Evolutionary conservation across 2,797 vertebrate genomes (phyloP).

Genomic region (Podargus strigoides): DNA sequence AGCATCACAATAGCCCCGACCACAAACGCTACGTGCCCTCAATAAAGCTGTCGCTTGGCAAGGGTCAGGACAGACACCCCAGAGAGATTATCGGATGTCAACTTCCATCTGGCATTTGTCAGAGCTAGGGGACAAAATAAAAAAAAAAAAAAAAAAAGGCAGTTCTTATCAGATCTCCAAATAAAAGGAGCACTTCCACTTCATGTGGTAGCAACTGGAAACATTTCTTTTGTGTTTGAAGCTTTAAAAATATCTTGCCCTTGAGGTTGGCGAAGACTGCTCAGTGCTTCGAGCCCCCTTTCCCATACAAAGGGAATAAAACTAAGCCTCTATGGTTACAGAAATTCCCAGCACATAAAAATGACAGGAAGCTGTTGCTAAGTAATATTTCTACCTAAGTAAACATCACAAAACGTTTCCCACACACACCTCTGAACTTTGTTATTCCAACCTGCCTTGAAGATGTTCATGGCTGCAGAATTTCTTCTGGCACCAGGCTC

Average conservation of each 20-base stretch:
- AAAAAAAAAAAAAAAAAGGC: not conserved
- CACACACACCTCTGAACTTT: conserved; percentile 61
- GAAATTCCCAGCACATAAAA: conserved; percentile 68
- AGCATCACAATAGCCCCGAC: not conserved
- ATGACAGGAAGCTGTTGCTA: conserved; percentile 67
- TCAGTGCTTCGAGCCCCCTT: not conserved
- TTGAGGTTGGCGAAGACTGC: not conserved
- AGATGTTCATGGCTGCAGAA: not conserved
- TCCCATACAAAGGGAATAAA: conserved; percentile 49
- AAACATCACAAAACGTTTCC: conserved; percentile 61
- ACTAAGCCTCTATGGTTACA: conserved; percentile 5
- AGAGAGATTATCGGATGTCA: conserved; percentile 12
- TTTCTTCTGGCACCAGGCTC: not conserved
- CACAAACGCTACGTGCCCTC: not conserved
- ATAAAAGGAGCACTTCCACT: conserved; percentile 42
- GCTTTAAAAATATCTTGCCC: conserved; percentile 55
- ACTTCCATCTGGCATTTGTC: conserved; percentile 56
- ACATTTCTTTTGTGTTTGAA: conserved; percentile 51
- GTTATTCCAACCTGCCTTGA: conserved; percentile 23
- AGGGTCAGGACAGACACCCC: conserved; percentile 1
- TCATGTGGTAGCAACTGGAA: conserved; percentile 24
- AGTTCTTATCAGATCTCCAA: conserved; percentile 46
- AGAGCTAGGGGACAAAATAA: not conserved
- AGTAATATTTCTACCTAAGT: conserved; percentile 64
- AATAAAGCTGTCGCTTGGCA: conserved; percentile 12